phyloP scores from a whole-genome alignment of 2,113 vertebrate genomes.

The Ursus arctos region DNA sequence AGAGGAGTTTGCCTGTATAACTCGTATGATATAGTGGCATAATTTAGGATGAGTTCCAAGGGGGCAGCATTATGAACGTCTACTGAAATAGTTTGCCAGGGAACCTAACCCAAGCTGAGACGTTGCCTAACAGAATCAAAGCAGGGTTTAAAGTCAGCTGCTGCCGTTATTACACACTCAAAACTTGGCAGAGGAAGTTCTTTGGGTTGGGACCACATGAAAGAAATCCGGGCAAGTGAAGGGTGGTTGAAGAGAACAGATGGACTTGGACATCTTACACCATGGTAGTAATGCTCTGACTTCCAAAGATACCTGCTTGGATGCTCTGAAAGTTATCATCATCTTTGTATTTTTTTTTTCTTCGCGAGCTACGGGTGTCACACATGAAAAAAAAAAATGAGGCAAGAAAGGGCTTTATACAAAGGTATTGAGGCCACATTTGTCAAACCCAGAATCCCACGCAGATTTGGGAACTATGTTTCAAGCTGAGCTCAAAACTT shows the following conservation, averaged over 20 bases:
- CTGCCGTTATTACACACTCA: constrained; percentile 74
- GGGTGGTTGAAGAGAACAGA: constrained; percentile 72
- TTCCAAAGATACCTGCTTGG: constrained; percentile 77
- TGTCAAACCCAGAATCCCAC: constrained; percentile 73
- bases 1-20: constrained; percentile 14
- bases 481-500: constrained; percentile 83
- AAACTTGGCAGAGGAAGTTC: constrained; percentile 79
- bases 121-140: constrained; percentile 82
- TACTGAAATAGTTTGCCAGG: constrained; percentile 71
- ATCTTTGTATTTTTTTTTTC: constrained; percentile 64
- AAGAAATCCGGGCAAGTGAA: constrained; percentile 78
- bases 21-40: constrained; percentile 53
- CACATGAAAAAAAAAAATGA: constrained; percentile 71
- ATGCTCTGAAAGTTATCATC: constrained; percentile 68
- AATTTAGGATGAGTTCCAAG: constrained; percentile 72
- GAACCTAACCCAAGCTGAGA: constrained; percentile 77
- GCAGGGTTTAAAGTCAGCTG: constrained; percentile 83
- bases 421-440: constrained; percentile 73
- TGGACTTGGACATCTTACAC: constrained; percentile 68
- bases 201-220: constrained; percentile 80
- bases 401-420: constrained; percentile 73
- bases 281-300: constrained; percentile 46
- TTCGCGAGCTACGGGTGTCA: constrained; percentile 46
- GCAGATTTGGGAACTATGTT: constrained; percentile 73
- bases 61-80: constrained; percentile 64